Evolutionary conservation across 2,888 invertebrate species (phyloP).

Genomic region (Ormyrus nitidulus): DNA sequence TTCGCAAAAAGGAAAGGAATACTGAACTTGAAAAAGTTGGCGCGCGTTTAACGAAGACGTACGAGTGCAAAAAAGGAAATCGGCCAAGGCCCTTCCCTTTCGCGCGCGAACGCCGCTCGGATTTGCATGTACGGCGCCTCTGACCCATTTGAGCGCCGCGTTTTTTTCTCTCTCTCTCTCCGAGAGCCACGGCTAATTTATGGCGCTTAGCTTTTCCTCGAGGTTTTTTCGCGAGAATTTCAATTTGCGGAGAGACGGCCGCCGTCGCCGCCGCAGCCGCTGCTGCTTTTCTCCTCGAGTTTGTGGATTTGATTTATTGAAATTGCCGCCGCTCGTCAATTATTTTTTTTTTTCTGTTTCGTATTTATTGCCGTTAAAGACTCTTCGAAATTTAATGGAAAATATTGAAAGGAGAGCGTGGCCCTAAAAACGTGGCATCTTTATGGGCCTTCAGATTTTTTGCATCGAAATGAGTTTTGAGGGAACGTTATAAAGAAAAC

Average conservation of each 20-base stretch:
- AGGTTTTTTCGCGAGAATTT: neutral
- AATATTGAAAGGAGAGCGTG: too few species aligned
- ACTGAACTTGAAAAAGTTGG: conserved; percentile 10
- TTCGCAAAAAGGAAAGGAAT: neutral
- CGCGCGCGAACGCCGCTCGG: conserved; percentile 54
- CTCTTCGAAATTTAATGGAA: too few species aligned
- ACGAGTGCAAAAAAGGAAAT: conserved; percentile 1
- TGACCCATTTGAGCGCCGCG: conserved; percentile 58
- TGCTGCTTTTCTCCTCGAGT: neutral
- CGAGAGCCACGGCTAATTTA: neutral
- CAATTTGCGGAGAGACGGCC: too few species aligned
- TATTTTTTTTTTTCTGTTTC: too few species aligned
- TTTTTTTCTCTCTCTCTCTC: too few species aligned
- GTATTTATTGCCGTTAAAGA: too few species aligned
- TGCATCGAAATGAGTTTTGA: too few species aligned
- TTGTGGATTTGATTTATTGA: neutral
- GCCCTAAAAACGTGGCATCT: too few species aligned
- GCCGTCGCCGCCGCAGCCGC: too few species aligned
- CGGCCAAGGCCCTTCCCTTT: conserved; percentile 20
- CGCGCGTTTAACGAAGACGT: neutral
- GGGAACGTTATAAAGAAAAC: too few species aligned
- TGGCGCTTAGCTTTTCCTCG: neutral
- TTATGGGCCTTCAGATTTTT: too few species aligned
- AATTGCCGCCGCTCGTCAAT: neutral
- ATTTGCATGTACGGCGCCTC: conserved; percentile 60